These are phyloP conservation scores for Chloebia gouldiae DNA, from an alignment of 2,113 vertebrate genomes.

Conservation along the genomic window DNA sequence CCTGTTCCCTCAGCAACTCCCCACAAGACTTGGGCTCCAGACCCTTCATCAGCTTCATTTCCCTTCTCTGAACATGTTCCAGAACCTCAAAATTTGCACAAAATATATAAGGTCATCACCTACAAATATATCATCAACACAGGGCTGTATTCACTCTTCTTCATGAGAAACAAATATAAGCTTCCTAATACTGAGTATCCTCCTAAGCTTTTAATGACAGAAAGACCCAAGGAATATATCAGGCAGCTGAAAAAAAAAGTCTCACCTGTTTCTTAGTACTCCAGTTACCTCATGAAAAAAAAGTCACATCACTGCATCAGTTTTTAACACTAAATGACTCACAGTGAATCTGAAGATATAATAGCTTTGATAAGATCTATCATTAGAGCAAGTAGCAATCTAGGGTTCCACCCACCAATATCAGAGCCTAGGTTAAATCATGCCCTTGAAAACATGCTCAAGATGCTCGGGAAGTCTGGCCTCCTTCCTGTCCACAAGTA, in stretches of 20 bases:
- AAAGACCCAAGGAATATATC: not conserved
- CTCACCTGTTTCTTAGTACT: not conserved
- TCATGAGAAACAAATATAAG: not conserved
- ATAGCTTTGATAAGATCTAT: not conserved
- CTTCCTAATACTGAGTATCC: not conserved
- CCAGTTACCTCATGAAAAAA: not conserved
- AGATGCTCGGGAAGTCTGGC: not conserved
- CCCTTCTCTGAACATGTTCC: not conserved
- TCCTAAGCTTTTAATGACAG: not conserved
- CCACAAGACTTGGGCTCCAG: not conserved
- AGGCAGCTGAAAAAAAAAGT: not conserved
- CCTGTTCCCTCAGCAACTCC: not conserved
- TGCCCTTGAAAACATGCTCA: not conserved
- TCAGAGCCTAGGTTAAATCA: not conserved
- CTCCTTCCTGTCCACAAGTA: not conserved
- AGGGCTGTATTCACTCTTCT: not conserved
- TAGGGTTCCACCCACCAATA: not conserved
- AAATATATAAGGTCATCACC: not conserved
- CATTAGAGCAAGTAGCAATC: not conserved
- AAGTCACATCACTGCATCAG: not conserved
- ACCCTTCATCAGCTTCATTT: not conserved
- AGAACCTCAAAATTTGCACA: not conserved
- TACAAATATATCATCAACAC: not conserved
- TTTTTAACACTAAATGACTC: not conserved
- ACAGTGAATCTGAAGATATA: not conserved